Evolutionary conservation across 2,888 invertebrate species (phyloP), one percentile per base, ranked within the genome.

Genomic region (Chaetogeoica ovagalla): DNA sequence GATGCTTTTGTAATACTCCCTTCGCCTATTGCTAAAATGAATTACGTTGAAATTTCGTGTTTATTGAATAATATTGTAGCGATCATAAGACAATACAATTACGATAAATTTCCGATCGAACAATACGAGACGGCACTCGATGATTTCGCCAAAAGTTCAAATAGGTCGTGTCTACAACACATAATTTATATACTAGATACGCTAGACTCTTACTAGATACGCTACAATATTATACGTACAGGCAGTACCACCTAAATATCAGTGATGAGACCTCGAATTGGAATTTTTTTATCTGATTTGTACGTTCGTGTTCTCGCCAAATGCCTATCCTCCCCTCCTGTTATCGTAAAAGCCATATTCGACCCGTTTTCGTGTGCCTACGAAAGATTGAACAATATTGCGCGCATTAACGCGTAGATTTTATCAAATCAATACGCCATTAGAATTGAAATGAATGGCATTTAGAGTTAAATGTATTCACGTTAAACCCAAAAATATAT

Each of bases 101-200:
- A 57, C 11, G 65, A 74, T 74, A 66, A 55, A 74, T 74, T 23
- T 55, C 7, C 21, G 2, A 19, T 21, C 57, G 19, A 59, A 73
- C 52, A 63, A 60, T 60, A 30, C 30, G 30, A n/a, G n/a, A 43
- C 43, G 11, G 37, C 21, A 62, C 74, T 63, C 65, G 66, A 65
- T 57, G 66, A 65, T 75, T 75, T 48, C 57, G 57, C 17, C 55
- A 15, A 65, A 39, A 75, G 74, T 75, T 17, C 74, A 75, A n/a
- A 66, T 0, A 55, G 74, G 74, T 75, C 57, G 55, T 52, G n/a
- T 43, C 8, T 37, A 52, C 62, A 63, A n/a, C 19, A 21, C 19
- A 21, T 15, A 39, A 65, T 65, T 39, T 66, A 57, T 57, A 65
- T 13, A 30, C 30, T 30, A 30, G 4, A 30, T 65, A 7, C 37